These are phyloP conservation scores for Drosophila ezoana DNA, from an alignment of 2,888 invertebrate species.

Conservation along the genomic window DNA sequence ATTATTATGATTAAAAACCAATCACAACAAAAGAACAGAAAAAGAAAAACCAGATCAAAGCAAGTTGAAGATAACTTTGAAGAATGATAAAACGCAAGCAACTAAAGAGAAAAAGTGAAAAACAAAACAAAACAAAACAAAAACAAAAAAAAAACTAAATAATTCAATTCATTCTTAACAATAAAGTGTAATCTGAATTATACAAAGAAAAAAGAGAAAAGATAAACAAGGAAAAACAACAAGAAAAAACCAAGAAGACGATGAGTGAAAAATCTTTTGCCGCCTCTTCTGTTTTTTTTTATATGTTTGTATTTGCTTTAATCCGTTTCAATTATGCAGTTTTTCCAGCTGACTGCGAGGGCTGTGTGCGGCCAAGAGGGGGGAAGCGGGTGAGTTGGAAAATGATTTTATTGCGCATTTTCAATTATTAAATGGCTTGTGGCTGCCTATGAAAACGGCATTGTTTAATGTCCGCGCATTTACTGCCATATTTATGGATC, in stretches of 20 bases:
- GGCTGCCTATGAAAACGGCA: slow-evolving; percentile 2
- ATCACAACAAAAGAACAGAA: slow-evolving; percentile 48
- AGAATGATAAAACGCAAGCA: slow-evolving; percentile 36
- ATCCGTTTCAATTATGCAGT: slow-evolving; percentile 33
- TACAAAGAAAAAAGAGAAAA: slow-evolving; percentile 57
- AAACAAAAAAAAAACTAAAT: slow-evolving; percentile 54
- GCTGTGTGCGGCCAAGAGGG: background rate
- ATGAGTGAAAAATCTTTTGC: slow-evolving; percentile 8
- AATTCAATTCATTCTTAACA: slow-evolving; percentile 83
- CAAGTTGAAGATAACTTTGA: slow-evolving; percentile 54
- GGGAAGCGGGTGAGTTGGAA: background rate
- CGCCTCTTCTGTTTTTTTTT: background rate
- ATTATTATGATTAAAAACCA: slow-evolving; percentile 45
- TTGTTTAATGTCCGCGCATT: slow-evolving; percentile 28
- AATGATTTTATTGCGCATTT: slow-evolving; percentile 26
- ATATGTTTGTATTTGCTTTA: slow-evolving; percentile 11
- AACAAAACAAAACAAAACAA: slow-evolving; percentile 44
- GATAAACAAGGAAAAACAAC: slow-evolving; percentile 30
- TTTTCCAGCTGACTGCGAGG: slow-evolving; percentile 16
- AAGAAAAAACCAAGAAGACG: slow-evolving; percentile 26
- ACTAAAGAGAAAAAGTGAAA: slow-evolving; percentile 47
- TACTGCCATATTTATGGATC: slow-evolving; percentile 7
- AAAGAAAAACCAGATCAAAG: slow-evolving; percentile 21
- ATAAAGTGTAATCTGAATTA: slow-evolving; percentile 83
- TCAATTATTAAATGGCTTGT: slow-evolving; percentile 32